phyloP scores from a whole-genome alignment of 1,140 invertebrate genomes.

The Drosophila nasuta region DNA sequence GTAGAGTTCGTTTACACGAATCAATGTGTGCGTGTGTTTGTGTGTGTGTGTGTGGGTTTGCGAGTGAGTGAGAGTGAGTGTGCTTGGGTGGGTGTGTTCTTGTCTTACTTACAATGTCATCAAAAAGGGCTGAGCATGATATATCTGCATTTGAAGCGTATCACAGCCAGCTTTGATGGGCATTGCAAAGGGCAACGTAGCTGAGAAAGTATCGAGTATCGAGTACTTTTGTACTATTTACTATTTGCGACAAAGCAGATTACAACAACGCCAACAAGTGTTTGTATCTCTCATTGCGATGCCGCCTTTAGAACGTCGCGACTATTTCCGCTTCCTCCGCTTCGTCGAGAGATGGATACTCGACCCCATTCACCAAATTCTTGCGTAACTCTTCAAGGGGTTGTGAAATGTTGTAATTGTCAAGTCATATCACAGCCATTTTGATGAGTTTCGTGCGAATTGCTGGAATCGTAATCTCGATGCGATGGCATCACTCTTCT shows the following conservation, averaged over 20 bases:
- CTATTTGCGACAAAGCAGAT: not conserved
- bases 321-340: not conserved
- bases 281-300: constrained; percentile 34
- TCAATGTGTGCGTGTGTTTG: constrained; percentile 18
- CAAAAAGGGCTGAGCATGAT: constrained; percentile 84
- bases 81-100: constrained; percentile 38
- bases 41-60: constrained; percentile 18
- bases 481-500: not conserved
- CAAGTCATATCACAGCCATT: constrained; percentile 84
- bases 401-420: constrained; percentile 81
- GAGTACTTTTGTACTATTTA: not conserved
- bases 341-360: not conserved
- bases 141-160: constrained; percentile 81
- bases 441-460: constrained; percentile 83
- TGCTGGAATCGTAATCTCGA: not conserved
- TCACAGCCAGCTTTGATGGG: constrained; percentile 85
- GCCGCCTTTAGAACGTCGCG: not conserved
- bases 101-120: constrained; percentile 84
- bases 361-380: constrained; percentile 43
- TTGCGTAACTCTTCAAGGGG: constrained; percentile 84
- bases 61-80: constrained; percentile 11
- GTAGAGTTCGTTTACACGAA: constrained; percentile 31
- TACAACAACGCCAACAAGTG: constrained; percentile 67
- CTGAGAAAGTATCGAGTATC: constrained; percentile 9
- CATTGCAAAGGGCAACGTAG: constrained; percentile 77